Percentiles rank a stretch among this genome's conserved stretches.
phyloP scores from a whole-genome alignment of 2,797 vertebrate genomes.

The Enteromius radiatus region DNA sequence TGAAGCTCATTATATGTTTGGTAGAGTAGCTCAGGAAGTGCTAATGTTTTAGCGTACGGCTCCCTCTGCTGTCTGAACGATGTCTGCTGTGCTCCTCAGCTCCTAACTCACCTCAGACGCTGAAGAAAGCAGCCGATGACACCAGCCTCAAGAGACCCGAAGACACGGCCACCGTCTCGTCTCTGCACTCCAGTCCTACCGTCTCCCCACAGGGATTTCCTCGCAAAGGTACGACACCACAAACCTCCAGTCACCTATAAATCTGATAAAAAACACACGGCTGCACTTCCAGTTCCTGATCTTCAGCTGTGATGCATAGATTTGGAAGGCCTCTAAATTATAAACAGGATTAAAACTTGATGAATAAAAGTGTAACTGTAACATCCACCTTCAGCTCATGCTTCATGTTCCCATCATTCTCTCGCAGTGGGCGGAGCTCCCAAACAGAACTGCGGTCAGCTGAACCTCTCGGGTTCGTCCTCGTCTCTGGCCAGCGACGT shows the following conservation, averaged over 20 bases:
- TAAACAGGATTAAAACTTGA: not conserved
- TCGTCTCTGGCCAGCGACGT: constrained; percentile 88
- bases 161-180: constrained; percentile 85
- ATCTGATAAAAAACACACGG: not conserved
- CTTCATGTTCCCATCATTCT: constrained; percentile 50
- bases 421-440: constrained; percentile 77
- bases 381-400: not conserved
- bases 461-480: constrained; percentile 88
- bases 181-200: constrained; percentile 89
- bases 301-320: not conserved
- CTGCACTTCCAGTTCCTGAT: not conserved
- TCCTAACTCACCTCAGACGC: constrained; percentile 74
- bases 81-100: constrained; percentile 60
- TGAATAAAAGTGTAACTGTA: not conserved
- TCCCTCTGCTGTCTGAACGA: constrained; percentile 1
- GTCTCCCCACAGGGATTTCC: constrained; percentile 89
- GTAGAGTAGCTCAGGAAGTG: not conserved
- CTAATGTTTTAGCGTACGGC: not conserved
- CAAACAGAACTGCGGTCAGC: constrained; percentile 84
- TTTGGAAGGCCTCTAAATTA: not conserved
- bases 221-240: constrained; percentile 35
- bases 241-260: not conserved
- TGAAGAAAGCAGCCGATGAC: constrained; percentile 82
- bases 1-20: not conserved
- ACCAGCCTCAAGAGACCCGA: constrained; percentile 83